Evolutionary conservation across 2,113 vertebrate genomes (phyloP).

Genomic region (Brachionichthys hirsutus): DNA sequence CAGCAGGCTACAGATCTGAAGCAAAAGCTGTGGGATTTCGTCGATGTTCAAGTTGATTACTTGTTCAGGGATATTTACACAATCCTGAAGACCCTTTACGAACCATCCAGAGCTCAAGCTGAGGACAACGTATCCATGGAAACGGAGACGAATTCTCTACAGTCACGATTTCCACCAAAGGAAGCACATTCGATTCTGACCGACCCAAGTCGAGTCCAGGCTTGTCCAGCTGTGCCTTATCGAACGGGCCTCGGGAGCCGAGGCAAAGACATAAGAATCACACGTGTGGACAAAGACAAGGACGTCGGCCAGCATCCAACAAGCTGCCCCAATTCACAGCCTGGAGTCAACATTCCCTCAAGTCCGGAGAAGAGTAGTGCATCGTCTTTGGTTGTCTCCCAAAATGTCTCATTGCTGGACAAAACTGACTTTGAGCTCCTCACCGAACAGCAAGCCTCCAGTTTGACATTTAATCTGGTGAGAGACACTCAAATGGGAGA

Average conservation of each 20-base stretch:
- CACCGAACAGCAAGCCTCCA: constrained; percentile 91
- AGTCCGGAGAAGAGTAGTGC: constrained; percentile 51
- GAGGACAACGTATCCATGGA: constrained; percentile 34
- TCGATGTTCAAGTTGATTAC: constrained; percentile 89
- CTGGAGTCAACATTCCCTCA: constrained; percentile 5
- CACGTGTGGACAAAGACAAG: constrained; percentile 36
- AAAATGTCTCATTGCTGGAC: constrained; percentile 65
- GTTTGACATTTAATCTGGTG: constrained; percentile 92
- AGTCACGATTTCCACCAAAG: constrained; percentile 19
- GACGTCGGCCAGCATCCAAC: neutral
- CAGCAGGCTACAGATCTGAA: constrained; percentile 90
- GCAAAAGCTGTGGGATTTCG: constrained; percentile 93
- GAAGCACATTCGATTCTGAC: neutral
- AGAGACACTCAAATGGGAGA: constrained; percentile 98
- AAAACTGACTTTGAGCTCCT: constrained; percentile 89
- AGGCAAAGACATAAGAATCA: constrained; percentile 78
- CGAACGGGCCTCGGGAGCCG: constrained; percentile 76
- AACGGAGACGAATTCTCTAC: constrained; percentile 48
- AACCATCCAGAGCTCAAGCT: constrained; percentile 16
- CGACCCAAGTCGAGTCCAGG: constrained; percentile 3
- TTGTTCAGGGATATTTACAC: constrained; percentile 85
- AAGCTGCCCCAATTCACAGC: neutral
- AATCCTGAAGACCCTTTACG: constrained; percentile 77
- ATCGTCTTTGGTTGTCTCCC: constrained; percentile 50
- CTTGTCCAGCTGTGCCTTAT: constrained; percentile 20